Evolutionary conservation across 2,113 vertebrate genomes (phyloP).

Genomic region (Microcebus jonahi): DNA sequence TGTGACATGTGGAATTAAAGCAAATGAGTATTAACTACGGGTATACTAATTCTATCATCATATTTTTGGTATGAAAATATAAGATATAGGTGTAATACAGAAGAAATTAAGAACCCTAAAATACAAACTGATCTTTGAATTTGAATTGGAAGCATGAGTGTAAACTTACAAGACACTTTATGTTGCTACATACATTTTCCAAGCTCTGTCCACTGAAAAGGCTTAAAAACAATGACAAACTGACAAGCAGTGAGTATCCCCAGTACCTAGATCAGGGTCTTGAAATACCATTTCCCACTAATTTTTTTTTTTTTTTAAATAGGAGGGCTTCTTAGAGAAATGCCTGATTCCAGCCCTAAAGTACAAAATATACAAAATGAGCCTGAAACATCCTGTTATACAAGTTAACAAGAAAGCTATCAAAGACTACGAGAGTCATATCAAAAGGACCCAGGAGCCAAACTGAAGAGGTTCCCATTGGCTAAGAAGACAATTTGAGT

Average conservation of each 20-base stretch:
- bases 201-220: constrained; percentile 17
- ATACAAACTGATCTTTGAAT: constrained; percentile 45
- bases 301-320: not conserved
- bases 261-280: not conserved
- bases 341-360: constrained; percentile 6
- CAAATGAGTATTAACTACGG: not conserved
- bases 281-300: not conserved
- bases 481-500: constrained; percentile 17
- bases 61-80: constrained; percentile 1
- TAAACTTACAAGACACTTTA: not conserved
- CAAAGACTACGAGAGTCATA: not conserved
- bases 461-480: not conserved
- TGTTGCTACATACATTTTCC: not conserved
- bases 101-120: constrained; percentile 23
- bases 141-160: not conserved
- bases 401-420: not conserved
- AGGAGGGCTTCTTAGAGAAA: constrained; percentile 36
- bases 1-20: not conserved
- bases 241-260: not conserved
- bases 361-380: constrained; percentile 4
- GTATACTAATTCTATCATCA: constrained; percentile 8
- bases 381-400: constrained; percentile 14
- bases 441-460: not conserved
- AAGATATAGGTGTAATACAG: not conserved
- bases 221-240: not conserved